phyloP scores from a whole-genome alignment of 2,888 invertebrate species.

The Eurois occulta region DNA sequence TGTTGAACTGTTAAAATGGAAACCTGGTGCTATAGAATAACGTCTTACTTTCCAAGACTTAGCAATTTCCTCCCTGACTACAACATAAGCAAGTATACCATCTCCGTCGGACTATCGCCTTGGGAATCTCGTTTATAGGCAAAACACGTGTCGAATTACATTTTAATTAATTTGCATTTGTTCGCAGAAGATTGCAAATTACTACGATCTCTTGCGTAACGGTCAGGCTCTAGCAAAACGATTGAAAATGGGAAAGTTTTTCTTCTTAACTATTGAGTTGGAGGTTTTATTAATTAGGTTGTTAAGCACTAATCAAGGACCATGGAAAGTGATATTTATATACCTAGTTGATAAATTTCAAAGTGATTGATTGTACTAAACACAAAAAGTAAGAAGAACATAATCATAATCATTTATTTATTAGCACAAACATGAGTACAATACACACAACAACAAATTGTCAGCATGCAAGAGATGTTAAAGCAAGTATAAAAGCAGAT shows the following conservation, averaged over 20 bases:
- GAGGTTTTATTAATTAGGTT: not conserved
- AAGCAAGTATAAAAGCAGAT: too few relatives aligned
- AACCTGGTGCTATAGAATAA: not conserved
- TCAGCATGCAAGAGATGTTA: too few relatives aligned
- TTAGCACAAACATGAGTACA: too few relatives aligned
- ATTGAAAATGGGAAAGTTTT: constrained; percentile 9
- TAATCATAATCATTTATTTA: too few relatives aligned
- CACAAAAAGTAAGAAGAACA: not conserved
- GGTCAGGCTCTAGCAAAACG: constrained; percentile 38
- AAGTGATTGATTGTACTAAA: too few relatives aligned
- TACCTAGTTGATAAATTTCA: too few relatives aligned
- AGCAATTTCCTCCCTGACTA: not conserved
- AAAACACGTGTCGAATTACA: constrained; percentile 64
- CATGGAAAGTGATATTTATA: not conserved
- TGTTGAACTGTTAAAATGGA: not conserved
- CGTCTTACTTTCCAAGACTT: not conserved
- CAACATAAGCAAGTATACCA: constrained; percentile 12
- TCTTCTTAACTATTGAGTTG: not conserved
- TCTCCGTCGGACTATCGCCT: constrained; percentile 30
- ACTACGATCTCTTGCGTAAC: constrained; percentile 54
- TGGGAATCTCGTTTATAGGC: constrained; percentile 54
- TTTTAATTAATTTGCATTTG: constrained; percentile 65
- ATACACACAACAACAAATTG: too few relatives aligned
- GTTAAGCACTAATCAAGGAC: not conserved
- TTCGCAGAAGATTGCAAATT: constrained; percentile 60